phyloP scores from a whole-genome alignment of 2,113 vertebrate species.

The Orientallactaga bullata region DNA sequence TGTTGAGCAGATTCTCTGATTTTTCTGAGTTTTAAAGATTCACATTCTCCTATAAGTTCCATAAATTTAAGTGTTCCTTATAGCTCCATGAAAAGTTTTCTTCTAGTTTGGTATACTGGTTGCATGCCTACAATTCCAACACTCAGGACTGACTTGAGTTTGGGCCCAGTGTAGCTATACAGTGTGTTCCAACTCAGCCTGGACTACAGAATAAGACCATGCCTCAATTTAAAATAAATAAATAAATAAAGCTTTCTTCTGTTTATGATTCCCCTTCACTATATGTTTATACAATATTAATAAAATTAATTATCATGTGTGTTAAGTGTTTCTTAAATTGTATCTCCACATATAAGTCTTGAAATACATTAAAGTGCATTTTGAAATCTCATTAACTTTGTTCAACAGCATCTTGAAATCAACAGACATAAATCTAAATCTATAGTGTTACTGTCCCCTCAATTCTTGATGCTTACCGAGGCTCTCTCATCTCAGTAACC shows the following conservation, averaged over 20 bases:
- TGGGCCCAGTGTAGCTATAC: no score
- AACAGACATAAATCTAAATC: background rate
- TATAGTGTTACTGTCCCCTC: background rate
- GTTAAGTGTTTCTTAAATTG: background rate
- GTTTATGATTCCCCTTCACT: background rate
- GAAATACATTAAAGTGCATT: background rate
- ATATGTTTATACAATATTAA: background rate
- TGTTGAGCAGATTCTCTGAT: background rate
- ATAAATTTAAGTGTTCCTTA: background rate
- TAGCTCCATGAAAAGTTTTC: background rate
- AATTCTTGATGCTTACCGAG: background rate
- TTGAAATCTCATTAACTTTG: background rate
- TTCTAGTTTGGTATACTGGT: background rate
- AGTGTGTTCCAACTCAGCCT: no score
- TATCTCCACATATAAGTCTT: background rate
- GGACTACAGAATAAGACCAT: no score
- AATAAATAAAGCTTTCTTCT: background rate
- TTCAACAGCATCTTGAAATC: conserved; percentile 9
- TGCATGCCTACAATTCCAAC: no score
- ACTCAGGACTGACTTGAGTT: no score
- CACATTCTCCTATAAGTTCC: background rate
- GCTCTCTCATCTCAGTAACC: background rate
- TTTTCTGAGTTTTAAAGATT: conserved; percentile 9
- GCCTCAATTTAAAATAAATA: background rate
- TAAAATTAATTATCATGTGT: background rate